Evolutionary conservation across 2,797 vertebrate species (phyloP), one percentile per base, ranked within the genome.

Genomic region (Xyrichtys novacula): DNA sequence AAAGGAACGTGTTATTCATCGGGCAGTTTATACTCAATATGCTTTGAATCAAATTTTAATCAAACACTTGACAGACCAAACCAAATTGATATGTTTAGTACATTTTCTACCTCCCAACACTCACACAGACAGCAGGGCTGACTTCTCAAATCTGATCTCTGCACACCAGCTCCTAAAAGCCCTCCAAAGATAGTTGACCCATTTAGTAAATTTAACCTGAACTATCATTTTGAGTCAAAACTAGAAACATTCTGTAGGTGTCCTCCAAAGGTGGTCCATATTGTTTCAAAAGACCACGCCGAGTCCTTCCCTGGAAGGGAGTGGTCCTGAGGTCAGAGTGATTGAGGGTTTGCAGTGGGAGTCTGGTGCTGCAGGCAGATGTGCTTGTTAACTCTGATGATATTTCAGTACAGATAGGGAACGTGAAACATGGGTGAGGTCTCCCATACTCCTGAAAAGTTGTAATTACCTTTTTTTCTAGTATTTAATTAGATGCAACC

Each of bases 401-500:
- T 77, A 60, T 76, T 61, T 61, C 57, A 43, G 52, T 57, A 62
- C 70, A 76, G 76, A 85, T 71, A 53, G 83, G 64, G 60, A 76
- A 81, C 39, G 40, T 40, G 73, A 84, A 87, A 85, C 85, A 77
- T 74, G 89, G 90, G 85, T 89, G 78, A 88, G 85, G 86, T 88
- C 89, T 85, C 60, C 56, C 56, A 25, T 71, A 47, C 60, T 71
- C 49, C 65, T 65, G 46, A 50, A 75, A 84, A 79, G 75, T 80
- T 74, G 80, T 85, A 80, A 89, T 90, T 88, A 90, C 85, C 70
- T 65, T 67, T 76, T 48, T 78, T 79, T 57, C 49, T 62, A 73
- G 78, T 60, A 69, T 91, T 92, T 92, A 92, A 93, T 93, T 91
- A 91, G 75, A 77, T 70, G 38, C 57, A 57, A 72, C 75, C 70